These are phyloP conservation scores for Bambusicola thoracicus DNA, from an alignment of 2,113 vertebrate species.

Conservation along the genomic window DNA sequence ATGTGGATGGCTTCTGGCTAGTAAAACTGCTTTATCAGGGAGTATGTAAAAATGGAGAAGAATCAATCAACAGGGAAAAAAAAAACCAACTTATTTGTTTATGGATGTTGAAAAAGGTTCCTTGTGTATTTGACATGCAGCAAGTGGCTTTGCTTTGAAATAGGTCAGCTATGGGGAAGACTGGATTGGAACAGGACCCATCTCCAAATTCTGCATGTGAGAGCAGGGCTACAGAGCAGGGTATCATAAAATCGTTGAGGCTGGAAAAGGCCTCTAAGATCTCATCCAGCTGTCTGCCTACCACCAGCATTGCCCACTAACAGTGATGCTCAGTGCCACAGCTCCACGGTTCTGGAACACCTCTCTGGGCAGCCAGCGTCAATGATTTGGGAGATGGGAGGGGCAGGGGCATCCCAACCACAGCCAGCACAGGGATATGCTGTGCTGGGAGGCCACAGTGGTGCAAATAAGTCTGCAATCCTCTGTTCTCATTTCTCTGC, in stretches of 20 bases:
- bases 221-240: neutral
- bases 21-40: slow-evolving; percentile 44
- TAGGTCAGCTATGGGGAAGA: accelerated
- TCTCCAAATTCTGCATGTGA: neutral
- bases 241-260: too few species aligned
- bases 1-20: slow-evolving; percentile 28
- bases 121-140: neutral
- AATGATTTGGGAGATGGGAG: too few species aligned
- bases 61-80: neutral
- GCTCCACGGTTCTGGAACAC: too few species aligned
- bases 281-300: too few species aligned
- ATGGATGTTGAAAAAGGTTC: neutral
- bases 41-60: neutral
- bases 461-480: too few species aligned
- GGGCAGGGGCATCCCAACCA: neutral
- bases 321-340: too few species aligned
- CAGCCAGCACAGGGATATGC: neutral
- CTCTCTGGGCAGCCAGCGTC: too few species aligned
- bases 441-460: accelerated
- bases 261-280: too few species aligned
- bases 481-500: neutral
- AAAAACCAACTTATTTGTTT: neutral
- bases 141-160: neutral
- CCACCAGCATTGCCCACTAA: too few species aligned
- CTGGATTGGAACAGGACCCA: neutral